phyloP scores from a whole-genome alignment of 2,888 invertebrate genomes.

The Ditula angustiorana region DNA sequence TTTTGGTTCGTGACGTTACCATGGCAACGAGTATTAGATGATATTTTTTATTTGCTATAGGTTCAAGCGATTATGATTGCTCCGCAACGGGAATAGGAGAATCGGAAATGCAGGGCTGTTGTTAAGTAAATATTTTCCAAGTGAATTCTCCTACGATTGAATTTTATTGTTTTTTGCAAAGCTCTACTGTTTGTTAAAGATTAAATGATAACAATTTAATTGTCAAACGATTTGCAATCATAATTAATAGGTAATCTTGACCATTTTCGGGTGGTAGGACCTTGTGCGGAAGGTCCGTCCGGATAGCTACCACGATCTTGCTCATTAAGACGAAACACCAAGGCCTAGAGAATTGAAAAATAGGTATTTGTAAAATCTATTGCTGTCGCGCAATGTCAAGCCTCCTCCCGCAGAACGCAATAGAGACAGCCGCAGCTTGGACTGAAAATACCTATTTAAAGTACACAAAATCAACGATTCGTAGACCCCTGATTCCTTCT shows the following conservation, averaged over 20 bases:
- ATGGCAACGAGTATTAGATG: constrained; percentile 66
- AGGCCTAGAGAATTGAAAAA: too few relatives aligned
- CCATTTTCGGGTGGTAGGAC: too few relatives aligned
- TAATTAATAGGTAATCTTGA: background rate
- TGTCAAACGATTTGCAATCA: background rate
- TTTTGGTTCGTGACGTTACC: constrained; percentile 72
- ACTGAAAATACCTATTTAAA: too few relatives aligned
- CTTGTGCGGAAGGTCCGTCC: too few relatives aligned
- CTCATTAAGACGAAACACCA: too few relatives aligned
- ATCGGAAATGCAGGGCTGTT: constrained; percentile 21
- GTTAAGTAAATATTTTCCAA: constrained; percentile 29
- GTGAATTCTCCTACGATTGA: constrained; percentile 26
- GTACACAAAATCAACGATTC: too few relatives aligned
- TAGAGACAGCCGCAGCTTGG: too few relatives aligned
- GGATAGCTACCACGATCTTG: too few relatives aligned
- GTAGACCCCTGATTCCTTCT: too few relatives aligned
- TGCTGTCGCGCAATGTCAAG: too few relatives aligned
- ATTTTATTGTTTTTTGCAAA: constrained; percentile 23
- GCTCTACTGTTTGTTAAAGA: constrained; percentile 7
- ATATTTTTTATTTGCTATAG: constrained; percentile 51
- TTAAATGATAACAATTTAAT: background rate
- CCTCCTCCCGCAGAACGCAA: too few relatives aligned
- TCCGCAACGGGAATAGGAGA: constrained; percentile 35
- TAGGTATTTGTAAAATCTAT: too few relatives aligned
- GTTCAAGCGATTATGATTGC: constrained; percentile 45